Percentiles rank a stretch among this genome's conserved stretches.
Evolutionary conservation across 2,797 vertebrate species (phyloP).

Genomic region (Danio jaintianensis): DNA sequence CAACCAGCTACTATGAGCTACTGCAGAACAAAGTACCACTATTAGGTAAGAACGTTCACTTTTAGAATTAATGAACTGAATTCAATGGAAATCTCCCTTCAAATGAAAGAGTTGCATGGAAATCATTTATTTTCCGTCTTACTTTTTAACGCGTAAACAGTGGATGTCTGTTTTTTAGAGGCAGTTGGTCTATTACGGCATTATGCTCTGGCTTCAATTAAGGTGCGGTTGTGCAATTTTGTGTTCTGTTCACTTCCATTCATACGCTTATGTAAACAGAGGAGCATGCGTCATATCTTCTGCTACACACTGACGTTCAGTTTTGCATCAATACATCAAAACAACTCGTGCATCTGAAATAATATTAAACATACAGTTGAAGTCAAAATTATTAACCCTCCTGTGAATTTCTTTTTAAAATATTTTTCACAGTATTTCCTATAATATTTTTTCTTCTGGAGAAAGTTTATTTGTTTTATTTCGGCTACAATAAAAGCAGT

Average conservation of each 20-base stretch:
- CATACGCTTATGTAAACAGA: background rate
- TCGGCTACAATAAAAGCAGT: too few species aligned
- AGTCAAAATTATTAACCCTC: too few species aligned
- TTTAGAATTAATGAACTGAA: background rate
- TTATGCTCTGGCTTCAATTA: conserved; percentile 18
- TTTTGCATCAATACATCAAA: background rate
- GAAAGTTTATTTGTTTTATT: too few species aligned
- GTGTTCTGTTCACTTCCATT: background rate
- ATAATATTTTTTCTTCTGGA: too few species aligned
- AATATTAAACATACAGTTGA: too few species aligned
- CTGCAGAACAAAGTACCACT: conserved; percentile 99
- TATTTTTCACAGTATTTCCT: too few species aligned
- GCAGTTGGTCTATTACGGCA: background rate
- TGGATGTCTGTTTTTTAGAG: background rate
- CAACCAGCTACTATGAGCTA: conserved; percentile 94
- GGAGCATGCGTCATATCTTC: background rate
- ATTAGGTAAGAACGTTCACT: conserved; percentile 83
- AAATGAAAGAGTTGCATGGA: background rate
- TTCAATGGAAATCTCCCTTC: background rate
- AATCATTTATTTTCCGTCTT: background rate
- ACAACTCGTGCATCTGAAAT: too few species aligned
- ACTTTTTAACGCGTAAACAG: too few species aligned
- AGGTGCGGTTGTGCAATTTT: background rate
- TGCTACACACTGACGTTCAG: background rate
- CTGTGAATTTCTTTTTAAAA: too few species aligned